Base-by-base conservation (phyloP, 37 sponge, comb jelly and placozoan genomes). In the Cliona cf. orientalis region DNA sequence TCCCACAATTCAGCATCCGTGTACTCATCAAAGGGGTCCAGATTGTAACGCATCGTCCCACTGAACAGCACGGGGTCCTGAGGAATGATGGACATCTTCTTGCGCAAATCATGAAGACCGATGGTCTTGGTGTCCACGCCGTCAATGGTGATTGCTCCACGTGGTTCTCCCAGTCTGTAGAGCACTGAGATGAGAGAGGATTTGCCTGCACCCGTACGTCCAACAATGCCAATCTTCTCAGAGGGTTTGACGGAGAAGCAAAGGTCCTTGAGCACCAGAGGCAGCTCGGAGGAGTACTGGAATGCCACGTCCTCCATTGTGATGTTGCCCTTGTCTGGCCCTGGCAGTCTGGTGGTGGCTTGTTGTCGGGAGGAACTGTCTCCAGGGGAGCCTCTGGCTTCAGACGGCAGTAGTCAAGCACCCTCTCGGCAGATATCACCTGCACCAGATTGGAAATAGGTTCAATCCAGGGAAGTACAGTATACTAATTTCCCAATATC, bases 131-230 rank as follows among this genome's bases (percentile, higher is more conserved):
- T 76, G 42, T 90, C 68, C 23, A 90, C 71, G 25, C 89, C 93
- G 80, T 96, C 97, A 38, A 96, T 83, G 23, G 66, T 58, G 32
- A 96, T 46, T 44, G 53, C 65, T 25, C 97, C 97, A 37, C 62
- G 72, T 6, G 97, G 93, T 59, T 92, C 93, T 28, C 86, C 97
- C 71, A 96, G 63, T 73, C 97, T 26, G 79, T 89, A 96, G 46
- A 96, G 74, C 0, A 93, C 80, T 43, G 91, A 73, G 62, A 87
- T 76, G 34, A 96, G 73, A 0, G 97, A 96, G n/a, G 94, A 93
- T 58, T 96, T 96, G 45, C 97, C 97, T 69, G 97, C 97, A 41
- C 97, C 97, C 46, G 97, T 96, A 7, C 97, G 72, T 31, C 97
- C 97, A 3, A 96, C 89, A 46, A 96, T 90, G n/a, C 96, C 96